phyloP scores from a whole-genome alignment of 2,797 vertebrate species.

The Arremon brunneinucha region DNA sequence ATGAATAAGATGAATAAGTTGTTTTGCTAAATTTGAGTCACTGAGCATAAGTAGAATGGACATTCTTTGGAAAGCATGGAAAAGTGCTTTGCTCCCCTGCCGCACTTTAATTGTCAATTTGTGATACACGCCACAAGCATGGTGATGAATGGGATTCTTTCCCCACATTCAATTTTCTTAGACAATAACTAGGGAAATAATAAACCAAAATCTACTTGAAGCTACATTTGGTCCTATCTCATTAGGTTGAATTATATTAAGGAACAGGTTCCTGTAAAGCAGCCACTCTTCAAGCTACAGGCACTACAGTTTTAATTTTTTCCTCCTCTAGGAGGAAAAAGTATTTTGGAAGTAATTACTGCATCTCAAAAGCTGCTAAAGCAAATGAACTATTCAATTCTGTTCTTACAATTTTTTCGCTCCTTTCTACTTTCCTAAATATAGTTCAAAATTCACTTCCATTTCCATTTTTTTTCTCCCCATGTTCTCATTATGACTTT shows the following conservation, averaged over 20 bases:
- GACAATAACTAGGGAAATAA: constrained; percentile 9
- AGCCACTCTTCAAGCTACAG: not conserved
- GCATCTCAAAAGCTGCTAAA: not conserved
- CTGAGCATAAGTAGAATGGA: not conserved
- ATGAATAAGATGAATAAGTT: not conserved
- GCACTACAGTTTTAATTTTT: not conserved
- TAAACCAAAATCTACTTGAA: not conserved
- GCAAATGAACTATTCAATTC: not conserved
- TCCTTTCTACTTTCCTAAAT: not conserved
- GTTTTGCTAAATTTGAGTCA: not conserved
- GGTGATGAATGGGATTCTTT: not conserved
- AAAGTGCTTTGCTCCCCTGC: not conserved
- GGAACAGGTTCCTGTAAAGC: not conserved
- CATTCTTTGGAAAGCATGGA: not conserved
- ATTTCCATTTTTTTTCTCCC: not conserved
- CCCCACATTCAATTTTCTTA: not conserved
- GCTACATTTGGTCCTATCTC: not conserved
- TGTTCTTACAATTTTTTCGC: not conserved
- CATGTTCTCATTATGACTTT: not conserved
- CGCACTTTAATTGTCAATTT: not conserved
- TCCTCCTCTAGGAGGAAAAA: not conserved
- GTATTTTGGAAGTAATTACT: not conserved
- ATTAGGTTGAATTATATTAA: not conserved
- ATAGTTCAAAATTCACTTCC: not conserved
- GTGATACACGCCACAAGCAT: not conserved